Evolutionary conservation across 2,888 invertebrate genomes (phyloP).

Genomic region (Sialis lutaria): DNA sequence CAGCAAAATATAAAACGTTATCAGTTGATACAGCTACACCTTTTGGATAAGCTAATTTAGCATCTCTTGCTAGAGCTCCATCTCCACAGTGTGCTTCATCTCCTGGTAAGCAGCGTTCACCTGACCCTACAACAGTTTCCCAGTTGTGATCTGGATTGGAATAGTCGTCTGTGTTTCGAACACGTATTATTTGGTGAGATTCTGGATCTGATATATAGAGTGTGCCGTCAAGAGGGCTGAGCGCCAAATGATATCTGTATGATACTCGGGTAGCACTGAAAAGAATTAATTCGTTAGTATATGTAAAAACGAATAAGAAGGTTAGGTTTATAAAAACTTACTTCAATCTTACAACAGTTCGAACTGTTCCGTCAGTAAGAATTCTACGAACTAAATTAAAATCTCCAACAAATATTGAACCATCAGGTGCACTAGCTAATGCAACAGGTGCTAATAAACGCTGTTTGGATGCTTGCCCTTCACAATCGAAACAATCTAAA

Average conservation of each 20-base stretch:
- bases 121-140: constrained; percentile 90
- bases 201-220: constrained; percentile 94
- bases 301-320: too few species aligned
- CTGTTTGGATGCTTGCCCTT: constrained; percentile 62
- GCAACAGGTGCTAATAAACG: constrained; percentile 84
- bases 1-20: constrained; percentile 86
- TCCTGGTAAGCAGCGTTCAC: constrained; percentile 81
- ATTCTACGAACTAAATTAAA: constrained; percentile 85
- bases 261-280: constrained; percentile 80
- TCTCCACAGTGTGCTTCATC: constrained; percentile 94
- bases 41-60: constrained; percentile 90
- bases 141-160: constrained; percentile 80
- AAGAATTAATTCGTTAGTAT: constrained; percentile 3
- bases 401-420: constrained; percentile 87
- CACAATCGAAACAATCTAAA: constrained; percentile 65
- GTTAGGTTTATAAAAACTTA: constrained; percentile 29
- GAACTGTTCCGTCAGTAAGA: constrained; percentile 66
- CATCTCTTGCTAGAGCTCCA: constrained; percentile 79
- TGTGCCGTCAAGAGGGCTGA: constrained; percentile 84
- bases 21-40: constrained; percentile 88
- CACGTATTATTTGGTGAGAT: constrained; percentile 82
- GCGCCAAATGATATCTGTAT: constrained; percentile 91
- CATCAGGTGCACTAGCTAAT: constrained; percentile 79
- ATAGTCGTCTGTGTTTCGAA: constrained; percentile 66
- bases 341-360: constrained; percentile 67